phyloP scores from a whole-genome alignment of 2,888 invertebrate species.

The Ichneumon xanthorius region DNA sequence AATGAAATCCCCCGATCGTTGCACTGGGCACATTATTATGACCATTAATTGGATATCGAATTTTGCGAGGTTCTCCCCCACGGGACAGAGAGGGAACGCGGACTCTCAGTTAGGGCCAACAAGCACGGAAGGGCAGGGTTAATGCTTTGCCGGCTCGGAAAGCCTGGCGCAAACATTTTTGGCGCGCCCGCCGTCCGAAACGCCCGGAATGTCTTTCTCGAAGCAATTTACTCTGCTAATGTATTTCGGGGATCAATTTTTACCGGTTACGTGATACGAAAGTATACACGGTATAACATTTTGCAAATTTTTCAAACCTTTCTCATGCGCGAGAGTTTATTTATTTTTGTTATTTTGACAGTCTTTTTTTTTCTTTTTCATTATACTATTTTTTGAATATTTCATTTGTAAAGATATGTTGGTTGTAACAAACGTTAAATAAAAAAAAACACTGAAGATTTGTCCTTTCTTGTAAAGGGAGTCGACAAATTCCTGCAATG shows the following conservation, averaged over 20 bases:
- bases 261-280: background rate
- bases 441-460: no score
- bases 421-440: no score
- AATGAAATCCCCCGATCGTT: slow-evolving; percentile 63
- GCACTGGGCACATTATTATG: slow-evolving; percentile 56
- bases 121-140: background rate
- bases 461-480: no score
- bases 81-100: slow-evolving; percentile 4
- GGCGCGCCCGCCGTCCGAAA: background rate
- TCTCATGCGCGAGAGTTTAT: no score
- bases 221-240: background rate
- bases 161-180: background rate
- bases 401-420: no score
- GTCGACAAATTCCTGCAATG: no score
- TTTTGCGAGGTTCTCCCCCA: slow-evolving; percentile 42
- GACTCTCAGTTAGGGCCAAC: slow-evolving; percentile 1
- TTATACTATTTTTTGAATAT: no score
- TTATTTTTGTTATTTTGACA: no score
- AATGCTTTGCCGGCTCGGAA: background rate
- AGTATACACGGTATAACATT: background rate
- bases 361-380: no score
- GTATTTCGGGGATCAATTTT: background rate
- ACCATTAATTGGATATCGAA: slow-evolving; percentile 64
- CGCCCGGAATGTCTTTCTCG: background rate
- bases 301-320: no score